Evolutionary conservation across 2,797 vertebrate genomes (phyloP).

Genomic region (Epinephelus malabaricus): DNA sequence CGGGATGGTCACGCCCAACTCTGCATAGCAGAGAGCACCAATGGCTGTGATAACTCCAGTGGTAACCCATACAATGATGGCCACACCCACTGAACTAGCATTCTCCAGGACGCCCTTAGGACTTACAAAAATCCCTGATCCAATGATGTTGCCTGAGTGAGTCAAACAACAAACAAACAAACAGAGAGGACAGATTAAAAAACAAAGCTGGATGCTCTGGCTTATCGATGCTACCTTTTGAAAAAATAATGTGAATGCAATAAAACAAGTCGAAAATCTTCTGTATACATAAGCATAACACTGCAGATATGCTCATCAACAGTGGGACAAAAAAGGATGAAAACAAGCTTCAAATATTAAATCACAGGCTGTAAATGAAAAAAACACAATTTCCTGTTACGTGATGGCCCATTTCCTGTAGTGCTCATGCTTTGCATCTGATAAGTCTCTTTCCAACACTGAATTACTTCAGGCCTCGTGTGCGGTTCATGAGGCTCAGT

Average conservation of each 20-base stretch:
- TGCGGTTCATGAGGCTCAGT: neutral
- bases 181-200: neutral
- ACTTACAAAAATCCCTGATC: constrained; percentile 92
- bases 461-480: neutral
- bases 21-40: constrained; percentile 92
- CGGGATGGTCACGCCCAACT: constrained; percentile 92
- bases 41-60: constrained; percentile 91
- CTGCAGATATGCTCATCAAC: neutral
- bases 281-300: neutral
- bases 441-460: neutral
- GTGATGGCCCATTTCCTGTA: neutral
- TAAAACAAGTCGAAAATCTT: neutral
- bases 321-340: neutral
- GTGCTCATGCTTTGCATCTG: neutral
- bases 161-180: neutral
- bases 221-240: neutral
- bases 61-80: constrained; percentile 89
- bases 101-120: constrained; percentile 92
- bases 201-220: neutral
- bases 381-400: constrained; percentile 1
- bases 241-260: neutral
- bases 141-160: constrained; percentile 89
- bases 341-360: neutral
- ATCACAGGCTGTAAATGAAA: neutral
- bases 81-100: constrained; percentile 89